Evolutionary conservation across 1,140 invertebrate species (phyloP), one percentile per base, ranked within the genome.

Genomic region (Gryon sp.): DNA sequence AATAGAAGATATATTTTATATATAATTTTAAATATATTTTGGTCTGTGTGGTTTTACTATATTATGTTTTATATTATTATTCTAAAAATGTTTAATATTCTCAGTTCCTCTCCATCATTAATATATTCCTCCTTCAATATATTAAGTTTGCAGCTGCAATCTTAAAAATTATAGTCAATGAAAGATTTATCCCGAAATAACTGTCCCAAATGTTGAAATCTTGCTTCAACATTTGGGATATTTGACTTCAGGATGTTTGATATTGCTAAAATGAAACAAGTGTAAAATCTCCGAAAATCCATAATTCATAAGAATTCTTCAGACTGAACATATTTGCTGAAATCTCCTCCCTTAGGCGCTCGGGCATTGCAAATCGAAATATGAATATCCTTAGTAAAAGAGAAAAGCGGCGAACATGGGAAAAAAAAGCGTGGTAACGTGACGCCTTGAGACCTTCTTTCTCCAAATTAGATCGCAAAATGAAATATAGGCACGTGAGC

Each of bases 271-370:
- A 74, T 65, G 60, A 74, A 74, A 65, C 69, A 74, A 74, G 69
- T 74, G 69, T 65, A 65, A 74, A 65, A 74, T 74, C 69, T 74
- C 48, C 69, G 52, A 65, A 57, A 66, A 65, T 74, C 52, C 70
- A 74, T 74, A 74, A 74, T 74, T 74, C 69, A 74, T 74, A 74
- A 72, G 69, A 59, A 74, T 74, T 65, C 52, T 38, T 52, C 48
- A 28, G 45, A 43, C 36, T 59, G 60, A 74, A 66, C 70, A 74
- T 74, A 60, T 74, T 66, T 74, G 60, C 70, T 53, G 53, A 60
- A 60, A 74, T 74, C 59, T 60, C 46, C 32, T 36, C 53, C 70
- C 24, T 38, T 14, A 11, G 32, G 50, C 69, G 32, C 38, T 14
- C 48, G 38, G 38, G 59, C 50, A 36, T 73, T 36, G 52, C 62